Conservation (phyloP, 2,113 vertebrate genomes). For the Xyrauchen texanus region DNA sequence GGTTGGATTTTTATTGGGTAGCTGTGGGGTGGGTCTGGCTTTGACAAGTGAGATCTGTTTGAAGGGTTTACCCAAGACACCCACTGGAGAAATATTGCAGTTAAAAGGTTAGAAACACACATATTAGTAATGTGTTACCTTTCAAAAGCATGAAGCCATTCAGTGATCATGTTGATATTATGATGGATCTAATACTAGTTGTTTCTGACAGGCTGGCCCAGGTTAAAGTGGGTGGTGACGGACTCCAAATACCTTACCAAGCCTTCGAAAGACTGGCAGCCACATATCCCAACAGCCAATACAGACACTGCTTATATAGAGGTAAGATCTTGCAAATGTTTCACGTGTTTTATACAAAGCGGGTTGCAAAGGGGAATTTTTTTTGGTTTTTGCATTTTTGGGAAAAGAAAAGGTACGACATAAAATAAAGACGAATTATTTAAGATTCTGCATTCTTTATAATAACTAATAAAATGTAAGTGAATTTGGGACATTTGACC, state of each 20-base stretch:
- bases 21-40: constrained; percentile 90
- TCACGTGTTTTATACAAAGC: no score
- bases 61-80: constrained; percentile 95
- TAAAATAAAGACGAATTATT: no score
- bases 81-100: constrained; percentile 93
- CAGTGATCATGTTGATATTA: not conserved
- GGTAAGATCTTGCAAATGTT: constrained; percentile 68
- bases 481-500: no score
- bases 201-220: constrained; percentile 87
- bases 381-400: no score
- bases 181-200: constrained; percentile 4
- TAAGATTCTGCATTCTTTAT: no score
- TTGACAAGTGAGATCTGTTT: constrained; percentile 97
- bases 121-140: not conserved
- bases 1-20: constrained; percentile 95
- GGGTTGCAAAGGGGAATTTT: no score
- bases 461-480: no score
- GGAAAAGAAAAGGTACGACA: no score
- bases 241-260: constrained; percentile 98
- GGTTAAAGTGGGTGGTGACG: constrained; percentile 97
- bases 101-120: constrained; percentile 85
- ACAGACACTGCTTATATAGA: constrained; percentile 94
- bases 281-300: constrained; percentile 91
- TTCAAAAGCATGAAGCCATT: not conserved
- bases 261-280: constrained; percentile 97